phyloP scores from a whole-genome alignment of 1,140 invertebrate genomes.

The Saccostrea glomerata region DNA sequence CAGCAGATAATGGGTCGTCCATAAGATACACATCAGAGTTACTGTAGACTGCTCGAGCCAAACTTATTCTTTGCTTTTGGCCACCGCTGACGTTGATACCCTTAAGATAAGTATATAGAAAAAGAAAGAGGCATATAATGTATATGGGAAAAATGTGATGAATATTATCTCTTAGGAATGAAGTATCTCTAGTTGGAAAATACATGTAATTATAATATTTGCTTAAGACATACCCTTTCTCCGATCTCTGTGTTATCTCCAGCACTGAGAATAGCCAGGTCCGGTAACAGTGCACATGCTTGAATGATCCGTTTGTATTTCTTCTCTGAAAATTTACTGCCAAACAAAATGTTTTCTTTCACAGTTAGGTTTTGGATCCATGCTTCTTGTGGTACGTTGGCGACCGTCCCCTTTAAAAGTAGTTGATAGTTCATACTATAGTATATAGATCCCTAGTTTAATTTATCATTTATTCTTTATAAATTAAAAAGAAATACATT shows the following conservation, averaged over 20 bases:
- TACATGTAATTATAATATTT: too few species aligned
- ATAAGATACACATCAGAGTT: constrained; percentile 85
- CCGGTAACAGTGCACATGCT: constrained; percentile 83
- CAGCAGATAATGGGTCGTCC: constrained; percentile 81
- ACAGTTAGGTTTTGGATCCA: constrained; percentile 91
- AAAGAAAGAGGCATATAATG: too few species aligned
- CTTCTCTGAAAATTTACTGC: constrained; percentile 79
- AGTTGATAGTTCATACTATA: background rate
- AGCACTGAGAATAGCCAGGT: constrained; percentile 84
- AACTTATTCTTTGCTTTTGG: constrained; percentile 79
- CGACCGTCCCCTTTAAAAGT: constrained; percentile 78
- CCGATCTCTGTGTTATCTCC: constrained; percentile 84
- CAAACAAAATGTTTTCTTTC: constrained; percentile 91
- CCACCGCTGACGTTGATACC: constrained; percentile 77
- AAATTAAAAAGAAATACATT: too few species aligned
- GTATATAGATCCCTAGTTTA: too few species aligned
- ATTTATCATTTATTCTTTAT: too few species aligned
- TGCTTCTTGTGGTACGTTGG: constrained; percentile 90
- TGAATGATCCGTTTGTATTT: constrained; percentile 80
- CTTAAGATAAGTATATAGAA: background rate
- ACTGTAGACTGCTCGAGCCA: constrained; percentile 79
- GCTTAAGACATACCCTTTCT: constrained; percentile 65
- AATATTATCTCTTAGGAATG: too few species aligned
- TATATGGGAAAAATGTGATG: too few species aligned
- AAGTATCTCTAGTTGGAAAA: too few species aligned